A percentile compares a stretch with the other conserved stretches of the same genome.
These are phyloP conservation scores for Aphrophora alni DNA, from an alignment of 2,888 invertebrate species.

Conservation along the genomic window DNA sequence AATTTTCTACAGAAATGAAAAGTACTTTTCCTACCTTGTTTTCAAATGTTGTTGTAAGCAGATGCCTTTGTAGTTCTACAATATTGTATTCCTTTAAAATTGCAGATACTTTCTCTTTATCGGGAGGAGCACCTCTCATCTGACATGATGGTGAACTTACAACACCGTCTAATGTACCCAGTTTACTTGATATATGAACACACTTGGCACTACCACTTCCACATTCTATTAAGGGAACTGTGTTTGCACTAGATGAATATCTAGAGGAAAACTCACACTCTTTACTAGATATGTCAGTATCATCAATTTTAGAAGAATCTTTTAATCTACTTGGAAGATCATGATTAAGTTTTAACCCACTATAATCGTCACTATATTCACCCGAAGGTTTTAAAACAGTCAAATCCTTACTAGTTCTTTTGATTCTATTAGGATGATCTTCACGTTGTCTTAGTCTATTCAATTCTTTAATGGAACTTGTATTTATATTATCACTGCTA, in stretches of 20 bases:
- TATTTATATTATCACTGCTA: constrained; percentile 15
- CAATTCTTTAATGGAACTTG: constrained; percentile 20
- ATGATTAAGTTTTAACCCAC: constrained; percentile 16
- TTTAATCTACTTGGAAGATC: neutral
- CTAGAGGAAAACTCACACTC: constrained; percentile 16
- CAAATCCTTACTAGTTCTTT: constrained; percentile 34
- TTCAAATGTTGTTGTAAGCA: constrained; percentile 73
- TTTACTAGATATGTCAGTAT: constrained; percentile 24
- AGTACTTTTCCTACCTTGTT: constrained; percentile 70
- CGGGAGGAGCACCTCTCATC: constrained; percentile 66
- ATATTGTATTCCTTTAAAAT: constrained; percentile 83
- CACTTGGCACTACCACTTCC: constrained; percentile 45
- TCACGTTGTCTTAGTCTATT: constrained; percentile 32
- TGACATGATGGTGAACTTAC: constrained; percentile 65
- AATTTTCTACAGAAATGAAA: neutral
- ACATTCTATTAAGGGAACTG: constrained; percentile 44
- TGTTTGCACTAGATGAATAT: constrained; percentile 13
- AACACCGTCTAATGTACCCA: constrained; percentile 73
- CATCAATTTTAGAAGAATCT: constrained; percentile 19
- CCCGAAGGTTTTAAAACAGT: constrained; percentile 26
- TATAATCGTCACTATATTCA: constrained; percentile 16
- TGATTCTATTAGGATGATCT: constrained; percentile 33
- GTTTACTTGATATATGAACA: constrained; percentile 37
- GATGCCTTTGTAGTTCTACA: constrained; percentile 81
- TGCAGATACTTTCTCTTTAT: constrained; percentile 79